These are phyloP conservation scores for Platyura marginata DNA, from an alignment of 1,140 invertebrate genomes.

Conservation along the genomic window DNA sequence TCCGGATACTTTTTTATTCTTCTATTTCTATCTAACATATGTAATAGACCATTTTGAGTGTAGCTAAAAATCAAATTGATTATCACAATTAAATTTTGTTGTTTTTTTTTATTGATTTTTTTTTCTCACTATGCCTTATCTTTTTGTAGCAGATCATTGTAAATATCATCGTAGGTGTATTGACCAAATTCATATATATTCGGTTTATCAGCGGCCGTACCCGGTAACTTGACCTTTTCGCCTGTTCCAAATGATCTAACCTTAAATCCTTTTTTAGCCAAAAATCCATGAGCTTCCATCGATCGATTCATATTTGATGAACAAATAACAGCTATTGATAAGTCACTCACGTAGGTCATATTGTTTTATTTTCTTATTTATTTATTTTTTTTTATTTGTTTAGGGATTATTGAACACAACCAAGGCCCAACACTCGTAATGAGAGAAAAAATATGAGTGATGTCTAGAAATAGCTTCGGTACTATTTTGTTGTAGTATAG, in stretches of 20 bases:
- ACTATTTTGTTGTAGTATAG: too few relatives aligned
- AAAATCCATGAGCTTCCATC: conserved; percentile 97
- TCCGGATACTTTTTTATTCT: conserved; percentile 90
- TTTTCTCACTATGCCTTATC: conserved; percentile 80
- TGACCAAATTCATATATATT: conserved; percentile 98
- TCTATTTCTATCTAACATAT: conserved; percentile 96
- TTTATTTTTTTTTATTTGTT: too few relatives aligned
- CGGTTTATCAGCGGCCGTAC: conserved; percentile 82
- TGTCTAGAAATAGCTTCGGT: too few relatives aligned
- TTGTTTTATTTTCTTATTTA: too few relatives aligned
- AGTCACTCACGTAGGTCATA: conserved; percentile 15
- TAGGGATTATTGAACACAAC: too few relatives aligned
- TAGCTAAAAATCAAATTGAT: conserved; percentile 41
- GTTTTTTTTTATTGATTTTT: too few relatives aligned
- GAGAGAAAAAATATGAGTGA: too few relatives aligned
- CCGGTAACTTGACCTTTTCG: conserved; percentile 93
- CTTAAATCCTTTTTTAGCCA: conserved; percentile 92
- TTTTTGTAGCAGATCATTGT: conserved; percentile 79
- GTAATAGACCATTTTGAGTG: conserved; percentile 94
- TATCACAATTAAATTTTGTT: neutral
- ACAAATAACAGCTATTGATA: conserved; percentile 88
- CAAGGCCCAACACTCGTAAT: too few relatives aligned
- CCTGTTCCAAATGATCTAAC: conserved; percentile 96
- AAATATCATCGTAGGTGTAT: conserved; percentile 85
- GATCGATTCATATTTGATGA: conserved; percentile 99